phyloP scores from a whole-genome alignment of 2,113 vertebrate genomes.

The Benitochromis conjunctus region DNA sequence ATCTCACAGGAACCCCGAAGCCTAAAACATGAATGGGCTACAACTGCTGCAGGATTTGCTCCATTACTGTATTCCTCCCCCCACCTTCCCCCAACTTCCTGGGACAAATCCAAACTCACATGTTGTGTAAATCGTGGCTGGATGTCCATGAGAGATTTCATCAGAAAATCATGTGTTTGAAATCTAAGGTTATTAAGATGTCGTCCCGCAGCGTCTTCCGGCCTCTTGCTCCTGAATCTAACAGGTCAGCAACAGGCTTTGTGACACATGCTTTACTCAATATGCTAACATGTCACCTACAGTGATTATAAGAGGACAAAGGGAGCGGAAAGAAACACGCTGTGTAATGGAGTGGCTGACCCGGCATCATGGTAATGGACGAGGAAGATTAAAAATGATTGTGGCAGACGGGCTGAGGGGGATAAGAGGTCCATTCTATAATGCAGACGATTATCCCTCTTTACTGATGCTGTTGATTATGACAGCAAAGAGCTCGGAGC shows the following conservation, averaged over 20 bases:
- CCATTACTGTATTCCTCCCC: background rate
- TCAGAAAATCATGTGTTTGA: background rate
- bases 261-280: background rate
- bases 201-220: background rate
- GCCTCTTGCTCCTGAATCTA: background rate
- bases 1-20: background rate
- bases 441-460: constrained; percentile 56
- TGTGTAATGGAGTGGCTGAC: constrained; percentile 15
- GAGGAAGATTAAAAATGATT: constrained; percentile 70
- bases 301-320: background rate
- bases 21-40: constrained; percentile 16
- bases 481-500: background rate
- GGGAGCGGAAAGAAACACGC: background rate
- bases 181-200: background rate
- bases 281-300: background rate
- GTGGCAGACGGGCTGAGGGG: constrained; percentile 34
- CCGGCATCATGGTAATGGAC: constrained; percentile 60
- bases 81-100: background rate
- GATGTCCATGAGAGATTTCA: constrained; percentile 17
- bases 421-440: constrained; percentile 54
- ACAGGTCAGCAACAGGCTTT: background rate
- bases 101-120: constrained; percentile 33
- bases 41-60: constrained; percentile 5
- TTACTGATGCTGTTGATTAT: constrained; percentile 33
- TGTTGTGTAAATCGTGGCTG: constrained; percentile 21